phyloP scores from a whole-genome alignment of 2,113 vertebrate species.

The Scalopus aquaticus region DNA sequence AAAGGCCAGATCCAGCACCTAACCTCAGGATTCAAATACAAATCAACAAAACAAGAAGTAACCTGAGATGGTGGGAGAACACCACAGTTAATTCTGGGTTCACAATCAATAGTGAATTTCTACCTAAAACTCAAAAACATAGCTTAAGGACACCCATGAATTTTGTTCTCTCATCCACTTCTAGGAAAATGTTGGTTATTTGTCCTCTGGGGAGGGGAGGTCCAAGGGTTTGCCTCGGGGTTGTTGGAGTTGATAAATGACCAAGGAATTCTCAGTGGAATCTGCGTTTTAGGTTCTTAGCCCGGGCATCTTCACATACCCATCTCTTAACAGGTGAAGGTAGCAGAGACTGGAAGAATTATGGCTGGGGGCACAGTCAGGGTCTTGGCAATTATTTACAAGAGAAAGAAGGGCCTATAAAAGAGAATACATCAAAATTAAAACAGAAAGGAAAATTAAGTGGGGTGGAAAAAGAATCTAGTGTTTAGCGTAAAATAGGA shows the following conservation, averaged over 20 bases:
- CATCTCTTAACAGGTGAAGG: neutral
- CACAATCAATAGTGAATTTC: neutral
- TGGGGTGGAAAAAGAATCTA: conserved; percentile 8
- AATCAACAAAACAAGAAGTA: neutral
- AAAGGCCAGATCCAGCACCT: neutral
- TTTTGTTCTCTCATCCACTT: conserved; percentile 44
- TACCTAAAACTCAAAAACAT: neutral
- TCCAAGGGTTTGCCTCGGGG: neutral
- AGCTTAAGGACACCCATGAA: neutral
- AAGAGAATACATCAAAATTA: neutral
- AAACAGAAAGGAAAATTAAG: conserved; percentile 32
- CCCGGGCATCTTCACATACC: neutral
- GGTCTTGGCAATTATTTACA: neutral
- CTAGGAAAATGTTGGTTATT: conserved; percentile 47
- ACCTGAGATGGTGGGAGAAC: neutral
- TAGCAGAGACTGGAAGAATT: neutral
- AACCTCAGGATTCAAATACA: neutral
- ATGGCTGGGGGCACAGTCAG: neutral
- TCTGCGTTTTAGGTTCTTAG: neutral
- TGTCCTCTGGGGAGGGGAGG: neutral
- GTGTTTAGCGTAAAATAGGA: conserved; percentile 28
- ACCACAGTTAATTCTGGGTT: neutral
- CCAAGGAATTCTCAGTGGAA: neutral
- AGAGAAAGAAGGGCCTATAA: neutral
- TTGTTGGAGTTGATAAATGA: neutral